These are phyloP conservation scores for Acanthurus lineatus DNA, from an alignment of 2,797 vertebrate genomes.

Conservation along the genomic window DNA sequence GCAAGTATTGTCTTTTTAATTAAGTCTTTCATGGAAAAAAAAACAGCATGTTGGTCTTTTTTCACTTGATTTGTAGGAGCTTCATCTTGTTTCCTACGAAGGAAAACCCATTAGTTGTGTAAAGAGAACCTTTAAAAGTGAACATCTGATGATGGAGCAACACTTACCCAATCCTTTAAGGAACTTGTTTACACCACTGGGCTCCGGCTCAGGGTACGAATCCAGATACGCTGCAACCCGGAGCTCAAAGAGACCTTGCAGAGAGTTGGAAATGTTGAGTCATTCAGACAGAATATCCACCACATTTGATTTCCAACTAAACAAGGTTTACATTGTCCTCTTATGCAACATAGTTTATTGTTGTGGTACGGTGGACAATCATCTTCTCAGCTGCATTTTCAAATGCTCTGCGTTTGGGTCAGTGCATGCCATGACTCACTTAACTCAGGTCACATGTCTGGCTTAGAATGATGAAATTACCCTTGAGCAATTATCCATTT, in stretches of 20 bases:
- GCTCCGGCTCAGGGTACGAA: slow-evolving; percentile 89
- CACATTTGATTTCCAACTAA: neutral
- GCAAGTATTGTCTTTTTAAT: slow-evolving; percentile 33
- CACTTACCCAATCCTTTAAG: slow-evolving; percentile 93
- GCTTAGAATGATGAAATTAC: slow-evolving; percentile 15
- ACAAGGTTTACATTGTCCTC: neutral
- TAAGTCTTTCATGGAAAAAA: slow-evolving; percentile 28
- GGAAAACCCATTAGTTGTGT: slow-evolving; percentile 33
- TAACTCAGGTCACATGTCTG: slow-evolving; percentile 14
- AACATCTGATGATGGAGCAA: neutral
- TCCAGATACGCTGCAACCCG: slow-evolving; percentile 92
- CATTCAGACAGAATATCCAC: too few species aligned
- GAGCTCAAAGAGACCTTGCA: slow-evolving; percentile 93
- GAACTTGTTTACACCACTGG: slow-evolving; percentile 93
- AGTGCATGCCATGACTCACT: neutral
- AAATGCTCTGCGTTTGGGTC: neutral
- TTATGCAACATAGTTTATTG: neutral
- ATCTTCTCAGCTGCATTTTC: neutral
- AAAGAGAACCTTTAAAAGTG: neutral
- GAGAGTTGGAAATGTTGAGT: slow-evolving; percentile 8
- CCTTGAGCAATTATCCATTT: slow-evolving; percentile 2
- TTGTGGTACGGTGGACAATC: neutral
- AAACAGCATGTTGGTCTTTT: neutral
- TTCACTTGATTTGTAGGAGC: slow-evolving; percentile 87
- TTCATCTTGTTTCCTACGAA: slow-evolving; percentile 87